These are phyloP conservation scores for Bombus superbus DNA, from an alignment of 1,140 invertebrate genomes.

Conservation along the genomic window DNA sequence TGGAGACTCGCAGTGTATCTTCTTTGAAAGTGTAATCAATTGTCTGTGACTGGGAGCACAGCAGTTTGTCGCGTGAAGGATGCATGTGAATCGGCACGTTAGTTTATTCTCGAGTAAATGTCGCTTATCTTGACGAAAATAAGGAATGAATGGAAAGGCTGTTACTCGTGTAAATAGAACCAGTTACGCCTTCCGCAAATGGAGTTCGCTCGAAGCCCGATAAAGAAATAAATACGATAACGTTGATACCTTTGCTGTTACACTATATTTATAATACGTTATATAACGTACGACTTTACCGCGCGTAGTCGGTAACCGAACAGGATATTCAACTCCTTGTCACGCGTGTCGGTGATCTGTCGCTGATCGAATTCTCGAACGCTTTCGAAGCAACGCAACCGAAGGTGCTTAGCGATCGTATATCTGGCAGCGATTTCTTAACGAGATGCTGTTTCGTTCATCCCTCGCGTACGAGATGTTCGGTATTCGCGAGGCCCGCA, in stretches of 20 bases:
- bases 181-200: slow-evolving; percentile 10
- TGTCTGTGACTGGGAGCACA: background rate
- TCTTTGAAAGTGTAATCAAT: slow-evolving; percentile 35
- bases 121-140: slow-evolving; percentile 1
- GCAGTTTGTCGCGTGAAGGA: background rate
- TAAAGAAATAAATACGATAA: slow-evolving; percentile 1
- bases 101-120: slow-evolving; percentile 6
- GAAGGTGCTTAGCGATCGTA: background rate
- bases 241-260: background rate
- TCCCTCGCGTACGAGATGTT: slow-evolving; percentile 39
- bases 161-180: background rate
- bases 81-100: background rate
- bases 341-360: background rate
- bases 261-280: background rate
- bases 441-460: slow-evolving; percentile 37
- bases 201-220: background rate
- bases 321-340: background rate
- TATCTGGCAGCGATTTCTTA: slow-evolving; percentile 32
- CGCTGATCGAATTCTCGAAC: background rate
- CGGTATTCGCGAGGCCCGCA: slow-evolving; percentile 56
- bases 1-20: background rate
- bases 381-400: background rate
- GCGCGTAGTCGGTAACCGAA: background rate
- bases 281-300: background rate
- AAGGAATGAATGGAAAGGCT: background rate